A percentile compares a stretch with the other conserved stretches of the same genome.
Conservation (phyloP, 2,797 vertebrate genomes). For the Tangara arthus region DNA sequence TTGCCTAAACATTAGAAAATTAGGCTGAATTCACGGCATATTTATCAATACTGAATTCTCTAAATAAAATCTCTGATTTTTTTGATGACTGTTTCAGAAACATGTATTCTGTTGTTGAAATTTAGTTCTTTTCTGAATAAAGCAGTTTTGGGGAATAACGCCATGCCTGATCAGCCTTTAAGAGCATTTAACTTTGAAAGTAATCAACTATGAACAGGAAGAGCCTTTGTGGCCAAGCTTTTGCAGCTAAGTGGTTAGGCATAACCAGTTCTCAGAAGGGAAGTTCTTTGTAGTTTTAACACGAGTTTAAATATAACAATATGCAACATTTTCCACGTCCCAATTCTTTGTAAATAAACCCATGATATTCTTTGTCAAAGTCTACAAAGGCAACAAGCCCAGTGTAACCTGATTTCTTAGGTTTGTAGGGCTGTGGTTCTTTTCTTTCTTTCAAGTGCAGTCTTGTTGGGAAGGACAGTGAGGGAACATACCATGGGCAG, state of each 20-base stretch:
- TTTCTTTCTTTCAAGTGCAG: not conserved
- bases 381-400: not conserved
- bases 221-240: slow-evolving; percentile 64
- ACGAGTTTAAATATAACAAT: slow-evolving; percentile 4
- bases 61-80: not conserved
- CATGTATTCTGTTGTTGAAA: not conserved
- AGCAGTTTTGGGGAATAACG: not conserved
- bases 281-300: slow-evolving; percentile 66
- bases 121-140: not conserved
- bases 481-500: fast-evolving
- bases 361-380: not conserved
- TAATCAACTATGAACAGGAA: slow-evolving; percentile 69
- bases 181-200: not conserved
- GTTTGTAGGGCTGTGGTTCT: not conserved
- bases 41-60: not conserved
- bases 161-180: not conserved
- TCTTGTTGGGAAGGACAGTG: not conserved
- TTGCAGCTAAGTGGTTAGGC: slow-evolving; percentile 66
- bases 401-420: not conserved
- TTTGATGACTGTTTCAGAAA: not conserved
- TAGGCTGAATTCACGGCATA: not conserved
- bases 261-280: slow-evolving; percentile 74
- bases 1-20: not conserved
- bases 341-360: not conserved
- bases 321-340: not conserved